Evolutionary conservation across 1,140 invertebrate genomes (phyloP).

Genomic region (Mamestra configurata): DNA sequence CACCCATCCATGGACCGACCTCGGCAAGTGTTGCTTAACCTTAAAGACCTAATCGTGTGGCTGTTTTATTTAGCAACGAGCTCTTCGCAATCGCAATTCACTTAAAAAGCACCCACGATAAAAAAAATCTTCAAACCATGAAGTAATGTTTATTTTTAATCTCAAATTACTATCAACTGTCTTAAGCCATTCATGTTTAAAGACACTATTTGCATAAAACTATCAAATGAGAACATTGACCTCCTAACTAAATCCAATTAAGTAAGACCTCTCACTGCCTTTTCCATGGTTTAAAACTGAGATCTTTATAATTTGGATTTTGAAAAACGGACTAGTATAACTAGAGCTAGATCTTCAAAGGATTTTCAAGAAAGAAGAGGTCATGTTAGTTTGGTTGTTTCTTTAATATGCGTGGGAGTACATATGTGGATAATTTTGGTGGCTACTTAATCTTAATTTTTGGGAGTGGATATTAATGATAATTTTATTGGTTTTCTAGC

Average conservation of each 20-base stretch:
- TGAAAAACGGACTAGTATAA: neutral
- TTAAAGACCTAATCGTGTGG: too few species aligned
- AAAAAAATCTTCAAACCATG: neutral
- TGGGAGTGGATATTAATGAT: constrained; percentile 16
- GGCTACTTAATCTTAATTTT: constrained; percentile 7
- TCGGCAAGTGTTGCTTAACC: too few species aligned
- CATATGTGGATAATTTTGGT: neutral
- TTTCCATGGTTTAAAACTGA: neutral
- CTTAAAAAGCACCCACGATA: too few species aligned
- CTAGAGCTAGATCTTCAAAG: neutral
- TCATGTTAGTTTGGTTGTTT: neutral
- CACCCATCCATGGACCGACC: too few species aligned
- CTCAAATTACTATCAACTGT: neutral
- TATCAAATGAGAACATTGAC: constrained; percentile 18
- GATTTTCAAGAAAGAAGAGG: neutral
- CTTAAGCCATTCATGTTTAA: neutral
- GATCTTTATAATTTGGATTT: neutral
- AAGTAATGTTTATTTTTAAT: constrained; percentile 11
- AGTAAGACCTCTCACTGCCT: neutral
- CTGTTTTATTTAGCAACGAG: too few species aligned
- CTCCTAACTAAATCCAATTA: neutral
- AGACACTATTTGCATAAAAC: constrained; percentile 11
- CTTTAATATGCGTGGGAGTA: neutral
- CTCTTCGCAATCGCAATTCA: too few species aligned
- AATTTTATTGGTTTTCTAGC: constrained; percentile 25